A percentile compares a stretch with the other conserved stretches of the same genome.
Evolutionary conservation across 2,888 invertebrate genomes (phyloP).

Genomic region (Choreutis nemorana): DNA sequence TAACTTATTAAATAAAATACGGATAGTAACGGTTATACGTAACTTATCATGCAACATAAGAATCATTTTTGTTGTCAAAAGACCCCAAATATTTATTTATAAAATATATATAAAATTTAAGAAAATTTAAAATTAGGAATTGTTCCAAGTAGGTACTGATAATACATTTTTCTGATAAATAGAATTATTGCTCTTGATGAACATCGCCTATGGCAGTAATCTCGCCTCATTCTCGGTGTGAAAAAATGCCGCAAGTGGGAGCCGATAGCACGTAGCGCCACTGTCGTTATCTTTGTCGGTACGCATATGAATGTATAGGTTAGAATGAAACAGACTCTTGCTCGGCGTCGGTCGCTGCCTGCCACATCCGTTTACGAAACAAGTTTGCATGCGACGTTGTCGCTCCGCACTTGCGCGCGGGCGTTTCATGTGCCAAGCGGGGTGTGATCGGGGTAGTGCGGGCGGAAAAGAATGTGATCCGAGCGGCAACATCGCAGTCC

Average conservation of each 20-base stretch:
- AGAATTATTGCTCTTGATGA: slow-evolving; percentile 46
- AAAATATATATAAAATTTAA: neutral
- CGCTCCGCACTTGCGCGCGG: slow-evolving; percentile 52
- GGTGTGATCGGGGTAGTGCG: slow-evolving; percentile 35
- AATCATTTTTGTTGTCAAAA: too few species aligned
- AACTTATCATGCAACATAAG: too few species aligned
- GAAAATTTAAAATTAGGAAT: neutral
- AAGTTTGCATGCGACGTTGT: slow-evolving; percentile 72
- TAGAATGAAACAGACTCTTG: slow-evolving; percentile 34
- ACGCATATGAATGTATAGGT: slow-evolving; percentile 16
- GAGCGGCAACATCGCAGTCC: slow-evolving; percentile 76
- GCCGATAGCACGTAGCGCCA: slow-evolving; percentile 68
- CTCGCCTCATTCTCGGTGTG: slow-evolving; percentile 72
- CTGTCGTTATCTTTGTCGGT: slow-evolving; percentile 42
- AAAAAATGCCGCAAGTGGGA: slow-evolving; percentile 71
- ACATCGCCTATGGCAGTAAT: slow-evolving; percentile 58
- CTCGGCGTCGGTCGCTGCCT: slow-evolving; percentile 63
- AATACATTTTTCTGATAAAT: slow-evolving; percentile 2
- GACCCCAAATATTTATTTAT: too few species aligned
- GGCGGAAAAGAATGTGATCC: slow-evolving; percentile 62
- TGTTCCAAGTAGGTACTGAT: neutral
- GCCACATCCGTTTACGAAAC: slow-evolving; percentile 79
- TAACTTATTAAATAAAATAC: too few species aligned
- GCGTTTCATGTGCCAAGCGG: slow-evolving; percentile 40
- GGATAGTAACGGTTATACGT: too few species aligned